Evolutionary conservation across 2,888 invertebrate genomes (phyloP).

Genomic region (Ormyrus pomaceus): DNA sequence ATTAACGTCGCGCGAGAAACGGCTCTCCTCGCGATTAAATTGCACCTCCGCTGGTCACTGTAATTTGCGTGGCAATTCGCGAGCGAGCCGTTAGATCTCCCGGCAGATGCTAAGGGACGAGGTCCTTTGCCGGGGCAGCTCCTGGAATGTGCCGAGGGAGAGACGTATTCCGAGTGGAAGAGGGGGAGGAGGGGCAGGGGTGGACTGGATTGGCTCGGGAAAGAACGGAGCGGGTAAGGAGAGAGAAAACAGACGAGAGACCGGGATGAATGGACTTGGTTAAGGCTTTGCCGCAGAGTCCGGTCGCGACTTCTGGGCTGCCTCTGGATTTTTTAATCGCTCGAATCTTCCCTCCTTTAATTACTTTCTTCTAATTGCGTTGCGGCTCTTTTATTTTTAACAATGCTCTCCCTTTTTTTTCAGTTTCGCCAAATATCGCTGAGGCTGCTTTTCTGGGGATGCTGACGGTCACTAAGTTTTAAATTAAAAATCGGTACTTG

Average conservation of each 20-base stretch:
- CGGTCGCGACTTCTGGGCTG: no score
- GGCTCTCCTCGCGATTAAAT: conserved; percentile 56
- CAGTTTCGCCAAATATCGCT: no score
- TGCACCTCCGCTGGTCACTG: conserved; percentile 59
- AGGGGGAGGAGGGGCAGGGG: neutral
- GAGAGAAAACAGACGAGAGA: conserved; percentile 18
- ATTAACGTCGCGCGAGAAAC: conserved; percentile 50
- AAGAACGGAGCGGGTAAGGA: conserved; percentile 4
- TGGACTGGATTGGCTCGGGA: neutral
- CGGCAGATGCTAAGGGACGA: conserved; percentile 20
- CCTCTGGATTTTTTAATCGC: no score
- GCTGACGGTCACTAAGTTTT: no score
- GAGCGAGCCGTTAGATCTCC: conserved; percentile 28
- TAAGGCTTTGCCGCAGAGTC: no score
- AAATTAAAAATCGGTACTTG: no score
- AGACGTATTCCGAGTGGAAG: neutral
- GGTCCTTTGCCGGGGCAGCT: conserved; percentile 46
- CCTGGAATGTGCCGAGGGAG: conserved; percentile 56
- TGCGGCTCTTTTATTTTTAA: no score
- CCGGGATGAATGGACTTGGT: neutral
- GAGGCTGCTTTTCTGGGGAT: no score
- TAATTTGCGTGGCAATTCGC: conserved; percentile 63
- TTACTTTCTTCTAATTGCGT: no score
- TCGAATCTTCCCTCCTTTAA: no score
- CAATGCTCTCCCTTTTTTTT: no score